Conservation (phyloP, 2,113 vertebrate species). For the Cyanoderma ruficeps region DNA sequence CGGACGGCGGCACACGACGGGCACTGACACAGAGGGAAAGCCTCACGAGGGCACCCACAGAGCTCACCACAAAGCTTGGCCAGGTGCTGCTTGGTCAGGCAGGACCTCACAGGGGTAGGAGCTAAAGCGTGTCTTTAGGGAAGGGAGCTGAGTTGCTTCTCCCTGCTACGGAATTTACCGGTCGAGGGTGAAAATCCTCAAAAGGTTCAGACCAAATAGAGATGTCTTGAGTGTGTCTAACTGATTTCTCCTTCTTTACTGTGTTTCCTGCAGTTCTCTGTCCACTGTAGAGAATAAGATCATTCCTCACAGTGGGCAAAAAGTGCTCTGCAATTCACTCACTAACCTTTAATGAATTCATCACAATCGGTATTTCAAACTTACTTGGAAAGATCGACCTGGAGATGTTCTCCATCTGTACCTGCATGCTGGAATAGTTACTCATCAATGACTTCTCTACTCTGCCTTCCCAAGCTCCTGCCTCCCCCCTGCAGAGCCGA, state of each 20-base stretch:
- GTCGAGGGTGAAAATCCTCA: background rate
- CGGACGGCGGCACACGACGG: background rate
- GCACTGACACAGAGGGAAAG: conserved; percentile 43
- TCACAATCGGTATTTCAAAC: background rate
- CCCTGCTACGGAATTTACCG: background rate
- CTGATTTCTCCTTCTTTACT: background rate
- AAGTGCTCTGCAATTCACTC: background rate
- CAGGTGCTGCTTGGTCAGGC: background rate
- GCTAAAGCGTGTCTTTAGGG: background rate
- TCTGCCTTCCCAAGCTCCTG: background rate
- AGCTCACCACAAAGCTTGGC: background rate
- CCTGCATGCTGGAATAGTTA: background rate
- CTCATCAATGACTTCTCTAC: background rate
- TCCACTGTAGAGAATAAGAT: background rate
- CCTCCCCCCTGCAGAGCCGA: background rate
- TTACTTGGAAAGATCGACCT: background rate
- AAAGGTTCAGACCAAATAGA: background rate
- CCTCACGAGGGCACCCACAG: conserved; percentile 24
- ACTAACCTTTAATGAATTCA: background rate
- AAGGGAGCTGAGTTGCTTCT: background rate
- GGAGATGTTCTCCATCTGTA: background rate
- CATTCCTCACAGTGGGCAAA: background rate
- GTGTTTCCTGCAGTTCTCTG: background rate
- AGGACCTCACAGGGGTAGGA: background rate
- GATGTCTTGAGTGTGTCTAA: background rate